Evolutionary conservation across 2,797 vertebrate species (phyloP).

Genomic region (Pseudochaenichthys georgianus): DNA sequence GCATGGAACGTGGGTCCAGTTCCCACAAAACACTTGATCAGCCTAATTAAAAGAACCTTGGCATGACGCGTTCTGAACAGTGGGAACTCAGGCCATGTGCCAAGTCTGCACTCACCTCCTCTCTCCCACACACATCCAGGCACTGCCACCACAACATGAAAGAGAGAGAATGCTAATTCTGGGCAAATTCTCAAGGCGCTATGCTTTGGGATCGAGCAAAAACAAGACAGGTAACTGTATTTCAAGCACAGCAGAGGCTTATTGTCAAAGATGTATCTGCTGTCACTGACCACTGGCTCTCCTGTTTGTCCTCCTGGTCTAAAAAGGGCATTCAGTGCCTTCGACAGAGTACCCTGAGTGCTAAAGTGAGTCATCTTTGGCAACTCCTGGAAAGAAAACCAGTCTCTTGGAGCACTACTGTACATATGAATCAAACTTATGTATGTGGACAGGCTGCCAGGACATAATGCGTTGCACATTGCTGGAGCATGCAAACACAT

Average conservation of each 20-base stretch:
- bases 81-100: slow-evolving; percentile 68
- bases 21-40: slow-evolving; percentile 84
- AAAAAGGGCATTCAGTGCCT: slow-evolving; percentile 48
- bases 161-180: slow-evolving; percentile 60
- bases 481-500: slow-evolving; percentile 77
- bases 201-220: slow-evolving; percentile 57
- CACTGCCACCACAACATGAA: slow-evolving; percentile 61
- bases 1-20: slow-evolving; percentile 72
- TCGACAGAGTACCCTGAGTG: slow-evolving; percentile 53
- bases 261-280: slow-evolving; percentile 58
- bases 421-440: slow-evolving; percentile 83
- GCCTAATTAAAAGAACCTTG: slow-evolving; percentile 84
- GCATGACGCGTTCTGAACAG: slow-evolving; percentile 71
- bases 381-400: slow-evolving; percentile 73
- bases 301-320: slow-evolving; percentile 59
- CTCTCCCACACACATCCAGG: slow-evolving; percentile 74
- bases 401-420: slow-evolving; percentile 80
- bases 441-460: slow-evolving; percentile 78
- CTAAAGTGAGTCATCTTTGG: slow-evolving; percentile 83
- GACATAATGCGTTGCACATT: slow-evolving; percentile 87
- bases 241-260: slow-evolving; percentile 55
- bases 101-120: slow-evolving; percentile 76
- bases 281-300: slow-evolving; percentile 57
- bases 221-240: slow-evolving; percentile 57
- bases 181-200: slow-evolving; percentile 64